Percentiles rank a stretch among this genome's conserved stretches.
Conservation (phyloP, 2,113 vertebrate genomes). For the Meriones unguiculatus region DNA sequence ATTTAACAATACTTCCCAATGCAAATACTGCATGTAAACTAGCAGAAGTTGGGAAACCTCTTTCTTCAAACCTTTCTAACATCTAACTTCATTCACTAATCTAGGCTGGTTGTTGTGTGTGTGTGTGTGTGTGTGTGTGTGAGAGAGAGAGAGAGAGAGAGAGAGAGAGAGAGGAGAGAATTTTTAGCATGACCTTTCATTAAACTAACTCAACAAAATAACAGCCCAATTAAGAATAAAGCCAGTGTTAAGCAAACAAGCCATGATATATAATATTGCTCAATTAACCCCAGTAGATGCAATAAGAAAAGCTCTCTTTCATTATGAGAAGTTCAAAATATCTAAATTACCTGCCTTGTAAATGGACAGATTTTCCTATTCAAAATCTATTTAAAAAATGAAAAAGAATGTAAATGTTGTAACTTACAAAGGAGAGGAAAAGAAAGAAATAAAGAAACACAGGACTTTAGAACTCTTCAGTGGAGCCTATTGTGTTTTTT, state of each 20-base stretch:
- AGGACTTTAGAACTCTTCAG: slow-evolving; percentile 8
- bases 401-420: neutral
- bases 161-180: neutral
- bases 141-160: neutral
- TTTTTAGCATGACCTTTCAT: neutral
- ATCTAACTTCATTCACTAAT: slow-evolving; percentile 7
- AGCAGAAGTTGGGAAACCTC: neutral
- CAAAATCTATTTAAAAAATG: neutral
- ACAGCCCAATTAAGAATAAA: slow-evolving; percentile 42
- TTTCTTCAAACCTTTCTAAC: neutral
- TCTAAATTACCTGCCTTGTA: slow-evolving; percentile 44
- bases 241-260: slow-evolving; percentile 7
- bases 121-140: neutral
- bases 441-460: neutral
- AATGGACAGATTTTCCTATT: slow-evolving; percentile 19
- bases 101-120: neutral
- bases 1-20: neutral
- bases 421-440: neutral
- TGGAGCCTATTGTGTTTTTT: neutral
- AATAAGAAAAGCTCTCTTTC: slow-evolving; percentile 47
- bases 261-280: neutral
- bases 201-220: slow-evolving; percentile 28
- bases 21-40: neutral
- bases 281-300: neutral
- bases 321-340: neutral